These are phyloP conservation scores for Tetraodon nigroviridis DNA, from an alignment of 2,113 vertebrate species.

Conservation along the genomic window DNA sequence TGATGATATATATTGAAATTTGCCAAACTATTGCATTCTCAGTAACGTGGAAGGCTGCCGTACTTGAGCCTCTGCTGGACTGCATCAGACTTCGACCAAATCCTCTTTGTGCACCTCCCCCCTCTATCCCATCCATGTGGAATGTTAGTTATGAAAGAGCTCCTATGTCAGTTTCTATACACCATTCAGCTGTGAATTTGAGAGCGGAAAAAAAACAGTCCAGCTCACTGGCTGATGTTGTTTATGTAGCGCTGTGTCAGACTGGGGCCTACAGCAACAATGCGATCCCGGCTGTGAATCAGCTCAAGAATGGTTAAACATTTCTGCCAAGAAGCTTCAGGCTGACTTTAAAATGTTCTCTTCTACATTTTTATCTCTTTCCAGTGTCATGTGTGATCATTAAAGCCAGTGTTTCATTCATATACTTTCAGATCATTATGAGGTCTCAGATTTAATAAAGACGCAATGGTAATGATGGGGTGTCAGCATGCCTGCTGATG, in stretches of 20 bases:
- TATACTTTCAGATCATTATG: too few relatives aligned
- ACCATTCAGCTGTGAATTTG: constrained; percentile 61
- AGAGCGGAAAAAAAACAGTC: constrained; percentile 18
- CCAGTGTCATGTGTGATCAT: not conserved
- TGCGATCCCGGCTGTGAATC: constrained; percentile 38
- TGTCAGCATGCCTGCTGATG: too few relatives aligned
- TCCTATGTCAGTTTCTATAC: constrained; percentile 61
- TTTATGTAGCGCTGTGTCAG: constrained; percentile 47
- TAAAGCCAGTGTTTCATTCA: not conserved
- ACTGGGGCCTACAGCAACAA: constrained; percentile 48
- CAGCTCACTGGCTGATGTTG: constrained; percentile 33
- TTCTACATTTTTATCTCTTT: not conserved
- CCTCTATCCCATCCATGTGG: constrained; percentile 53
- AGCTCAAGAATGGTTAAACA: constrained; percentile 8
- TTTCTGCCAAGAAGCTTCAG: not conserved
- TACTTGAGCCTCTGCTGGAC: constrained; percentile 4
- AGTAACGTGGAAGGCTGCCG: not conserved
- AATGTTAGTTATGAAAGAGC: constrained; percentile 67
- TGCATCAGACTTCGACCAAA: constrained; percentile 17
- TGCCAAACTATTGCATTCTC: not conserved
- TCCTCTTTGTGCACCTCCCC: constrained; percentile 58
- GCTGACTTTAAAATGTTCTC: not conserved
- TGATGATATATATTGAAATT: not conserved
- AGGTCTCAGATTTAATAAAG: too few relatives aligned
- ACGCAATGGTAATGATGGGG: too few relatives aligned